phyloP scores from a whole-genome alignment of 2,888 invertebrate genomes.

The Syrphus vitripennis region DNA sequence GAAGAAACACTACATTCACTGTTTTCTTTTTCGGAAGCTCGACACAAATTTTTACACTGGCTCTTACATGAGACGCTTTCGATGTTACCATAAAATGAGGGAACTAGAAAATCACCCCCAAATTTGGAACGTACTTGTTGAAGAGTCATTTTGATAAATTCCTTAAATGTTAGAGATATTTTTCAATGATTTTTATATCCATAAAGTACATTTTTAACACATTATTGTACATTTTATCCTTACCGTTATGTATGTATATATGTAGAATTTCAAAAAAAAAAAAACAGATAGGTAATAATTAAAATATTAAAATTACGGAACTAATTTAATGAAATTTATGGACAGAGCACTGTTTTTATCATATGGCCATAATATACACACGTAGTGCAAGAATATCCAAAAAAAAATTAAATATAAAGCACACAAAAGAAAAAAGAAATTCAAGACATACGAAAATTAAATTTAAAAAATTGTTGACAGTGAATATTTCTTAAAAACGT shows the following conservation, averaged over 20 bases:
- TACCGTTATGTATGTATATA: too few relatives aligned
- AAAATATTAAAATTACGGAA: background rate
- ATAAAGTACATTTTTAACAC: too few relatives aligned
- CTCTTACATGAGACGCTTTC: background rate
- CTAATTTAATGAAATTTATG: background rate
- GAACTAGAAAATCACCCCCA: constrained; percentile 33
- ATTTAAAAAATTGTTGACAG: background rate
- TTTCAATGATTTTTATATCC: background rate
- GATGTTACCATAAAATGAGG: constrained; percentile 23
- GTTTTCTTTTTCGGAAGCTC: background rate
- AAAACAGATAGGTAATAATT: background rate
- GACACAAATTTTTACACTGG: background rate
- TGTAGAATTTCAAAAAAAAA: background rate
- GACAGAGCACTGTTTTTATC: background rate
- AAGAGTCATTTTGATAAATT: constrained; percentile 23
- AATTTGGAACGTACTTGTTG: constrained; percentile 17
- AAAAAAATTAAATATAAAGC: background rate
- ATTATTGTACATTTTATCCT: too few relatives aligned
- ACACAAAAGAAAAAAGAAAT: background rate
- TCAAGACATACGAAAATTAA: background rate
- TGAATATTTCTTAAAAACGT: too few relatives aligned
- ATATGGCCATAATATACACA: background rate
- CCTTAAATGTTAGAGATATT: background rate
- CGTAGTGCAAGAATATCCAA: background rate
- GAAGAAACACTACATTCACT: background rate